Conservation (phyloP, 1,140 invertebrate genomes). For the Conopomorpha cramerella region DNA sequence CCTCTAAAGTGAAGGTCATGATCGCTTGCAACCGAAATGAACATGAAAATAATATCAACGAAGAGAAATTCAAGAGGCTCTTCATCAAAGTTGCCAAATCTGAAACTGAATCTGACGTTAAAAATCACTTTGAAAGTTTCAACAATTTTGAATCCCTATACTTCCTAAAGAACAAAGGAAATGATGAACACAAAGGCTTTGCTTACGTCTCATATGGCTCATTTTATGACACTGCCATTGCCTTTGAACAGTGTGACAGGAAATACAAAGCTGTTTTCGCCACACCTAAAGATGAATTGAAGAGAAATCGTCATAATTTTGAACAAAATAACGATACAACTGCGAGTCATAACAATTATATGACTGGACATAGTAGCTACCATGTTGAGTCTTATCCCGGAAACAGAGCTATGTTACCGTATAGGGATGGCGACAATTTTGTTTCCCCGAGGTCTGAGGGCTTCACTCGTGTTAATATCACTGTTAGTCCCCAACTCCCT, state of each 20-base stretch:
- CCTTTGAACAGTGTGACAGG: conserved; percentile 85
- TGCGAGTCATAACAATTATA: conserved; percentile 13
- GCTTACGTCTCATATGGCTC: conserved; percentile 87
- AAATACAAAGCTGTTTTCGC: conserved; percentile 90
- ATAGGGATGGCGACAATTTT: no score
- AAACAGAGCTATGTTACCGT: no score
- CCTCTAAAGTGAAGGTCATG: conserved; percentile 85
- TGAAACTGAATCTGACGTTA: conserved; percentile 77
- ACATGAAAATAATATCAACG: conserved; percentile 79
- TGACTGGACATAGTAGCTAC: no score
- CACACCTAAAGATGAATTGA: no score
- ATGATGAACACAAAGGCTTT: conserved; percentile 85
- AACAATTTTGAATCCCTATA: conserved; percentile 83
- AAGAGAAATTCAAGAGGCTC: conserved; percentile 69
- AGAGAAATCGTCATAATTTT: no score
- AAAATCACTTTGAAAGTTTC: conserved; percentile 79
- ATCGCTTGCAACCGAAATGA: conserved; percentile 75
- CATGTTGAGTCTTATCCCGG: no score
- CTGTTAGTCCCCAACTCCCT: conserved; percentile 25
- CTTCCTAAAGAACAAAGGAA: conserved; percentile 80
- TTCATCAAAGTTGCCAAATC: conserved; percentile 86
- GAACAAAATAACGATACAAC: no score
- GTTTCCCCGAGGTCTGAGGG: conserved; percentile 15
- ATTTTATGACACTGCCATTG: conserved; percentile 83
- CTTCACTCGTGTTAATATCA: conserved; percentile 23